These are phyloP conservation scores for Rhizomys pruinosus DNA, from an alignment of 2,113 vertebrate genomes.

Conservation along the genomic window DNA sequence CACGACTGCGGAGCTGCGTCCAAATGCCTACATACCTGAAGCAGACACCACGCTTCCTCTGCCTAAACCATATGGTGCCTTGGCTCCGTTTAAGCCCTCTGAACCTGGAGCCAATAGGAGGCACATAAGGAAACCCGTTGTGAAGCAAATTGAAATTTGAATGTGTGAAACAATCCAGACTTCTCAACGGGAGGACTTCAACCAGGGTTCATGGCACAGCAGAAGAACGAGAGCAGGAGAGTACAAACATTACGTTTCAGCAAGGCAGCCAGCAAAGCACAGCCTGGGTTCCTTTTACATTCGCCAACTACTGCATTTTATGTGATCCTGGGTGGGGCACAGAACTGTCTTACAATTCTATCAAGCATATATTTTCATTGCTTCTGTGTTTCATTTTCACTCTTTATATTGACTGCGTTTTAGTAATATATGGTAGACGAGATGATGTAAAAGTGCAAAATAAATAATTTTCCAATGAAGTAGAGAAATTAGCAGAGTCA, in stretches of 20 bases:
- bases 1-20: slow-evolving; percentile 89
- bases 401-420: neutral
- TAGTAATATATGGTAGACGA: slow-evolving; percentile 23
- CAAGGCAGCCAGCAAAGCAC: neutral
- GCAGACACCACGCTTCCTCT: slow-evolving; percentile 84
- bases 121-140: slow-evolving; percentile 89
- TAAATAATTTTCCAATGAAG: slow-evolving; percentile 57
- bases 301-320: neutral
- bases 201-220: neutral
- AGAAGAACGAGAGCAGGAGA: neutral
- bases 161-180: neutral
- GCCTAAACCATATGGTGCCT: slow-evolving; percentile 89
- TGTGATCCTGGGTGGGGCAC: neutral
- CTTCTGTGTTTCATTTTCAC: slow-evolving; percentile 21
- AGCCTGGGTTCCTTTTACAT: neutral
- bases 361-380: neutral
- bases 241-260: neutral
- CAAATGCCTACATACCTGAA: slow-evolving; percentile 88
- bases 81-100: slow-evolving; percentile 90
- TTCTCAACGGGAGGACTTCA: neutral
- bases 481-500: slow-evolving; percentile 21
- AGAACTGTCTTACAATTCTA: neutral
- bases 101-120: slow-evolving; percentile 88
- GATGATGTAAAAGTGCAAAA: slow-evolving; percentile 32
- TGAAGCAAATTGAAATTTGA: slow-evolving; percentile 88